These are phyloP conservation scores for Nycticebus coucang DNA, from an alignment of 2,113 vertebrate genomes.

Conservation along the genomic window DNA sequence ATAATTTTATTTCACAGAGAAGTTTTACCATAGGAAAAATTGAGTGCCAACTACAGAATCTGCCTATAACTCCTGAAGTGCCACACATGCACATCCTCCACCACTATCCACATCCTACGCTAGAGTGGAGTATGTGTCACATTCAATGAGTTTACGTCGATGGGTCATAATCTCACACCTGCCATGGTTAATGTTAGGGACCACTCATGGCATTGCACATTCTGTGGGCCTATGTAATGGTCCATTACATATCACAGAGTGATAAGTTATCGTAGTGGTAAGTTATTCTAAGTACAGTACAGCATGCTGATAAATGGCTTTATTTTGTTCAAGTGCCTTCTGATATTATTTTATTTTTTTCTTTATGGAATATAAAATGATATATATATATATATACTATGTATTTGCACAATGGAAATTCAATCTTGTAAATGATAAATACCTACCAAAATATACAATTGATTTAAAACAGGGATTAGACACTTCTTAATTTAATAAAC, in stretches of 20 bases:
- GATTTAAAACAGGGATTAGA: neutral
- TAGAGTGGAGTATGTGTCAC: neutral
- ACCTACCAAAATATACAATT: neutral
- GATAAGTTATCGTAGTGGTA: neutral
- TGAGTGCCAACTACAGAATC: neutral
- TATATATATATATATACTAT: neutral
- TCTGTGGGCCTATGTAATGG: no score
- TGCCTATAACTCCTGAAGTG: no score
- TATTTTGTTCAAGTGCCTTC: neutral
- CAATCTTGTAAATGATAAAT: neutral
- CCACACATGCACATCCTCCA: neutral
- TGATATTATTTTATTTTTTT: neutral
- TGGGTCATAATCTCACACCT: neutral
- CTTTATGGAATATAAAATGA: neutral
- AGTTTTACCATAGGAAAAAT: neutral
- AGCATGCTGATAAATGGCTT: neutral
- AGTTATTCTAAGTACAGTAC: neutral
- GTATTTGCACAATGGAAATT: neutral
- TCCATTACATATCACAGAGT: no score
- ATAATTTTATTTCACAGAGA: neutral
- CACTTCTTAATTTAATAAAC: neutral
- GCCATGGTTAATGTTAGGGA: neutral
- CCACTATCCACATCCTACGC: no score
- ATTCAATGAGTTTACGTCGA: neutral
- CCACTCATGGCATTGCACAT: neutral